A percentile compares a stretch with the other conserved stretches of the same genome.
Conservation (phyloP, 2,888 invertebrate species). For the Allolobophora icterica region DNA sequence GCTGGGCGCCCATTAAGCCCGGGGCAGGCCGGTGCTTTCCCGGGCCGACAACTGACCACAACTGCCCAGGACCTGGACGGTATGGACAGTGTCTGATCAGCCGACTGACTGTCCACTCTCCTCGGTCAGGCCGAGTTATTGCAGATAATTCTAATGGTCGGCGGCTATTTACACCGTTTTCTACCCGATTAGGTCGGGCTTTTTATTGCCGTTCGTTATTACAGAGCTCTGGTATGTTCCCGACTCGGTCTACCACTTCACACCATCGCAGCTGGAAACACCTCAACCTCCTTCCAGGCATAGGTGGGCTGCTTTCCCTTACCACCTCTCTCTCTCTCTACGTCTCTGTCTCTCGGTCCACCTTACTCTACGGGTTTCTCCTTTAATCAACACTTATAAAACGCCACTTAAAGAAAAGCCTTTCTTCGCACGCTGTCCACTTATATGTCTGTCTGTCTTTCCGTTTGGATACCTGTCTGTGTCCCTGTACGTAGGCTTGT, state of each 20-base stretch:
- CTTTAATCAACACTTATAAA: not conserved
- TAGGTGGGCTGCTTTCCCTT: slow-evolving; percentile 1
- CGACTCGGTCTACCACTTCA: not conserved
- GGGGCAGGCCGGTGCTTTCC: no score
- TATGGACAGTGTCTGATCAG: no score
- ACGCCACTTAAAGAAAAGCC: not conserved
- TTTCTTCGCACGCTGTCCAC: not conserved
- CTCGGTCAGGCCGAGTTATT: no score
- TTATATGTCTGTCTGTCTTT: not conserved
- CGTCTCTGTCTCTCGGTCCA: not conserved
- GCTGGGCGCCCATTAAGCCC: no score
- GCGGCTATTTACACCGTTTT: no score
- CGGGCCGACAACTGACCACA: no score
- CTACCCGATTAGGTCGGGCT: no score
- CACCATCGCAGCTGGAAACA: not conserved
- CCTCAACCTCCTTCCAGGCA: not conserved
- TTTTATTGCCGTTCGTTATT: no score
- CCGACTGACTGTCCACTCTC: no score
- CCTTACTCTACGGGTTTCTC: not conserved
- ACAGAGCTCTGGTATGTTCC: not conserved
- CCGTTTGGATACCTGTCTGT: not conserved
- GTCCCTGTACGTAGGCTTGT: not conserved
- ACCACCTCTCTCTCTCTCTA: not conserved
- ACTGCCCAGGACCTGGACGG: no score
- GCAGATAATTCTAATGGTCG: no score